Conservation (phyloP, 92 coral and sea anemone genomes). For the Micromussa lordhowensis region DNA sequence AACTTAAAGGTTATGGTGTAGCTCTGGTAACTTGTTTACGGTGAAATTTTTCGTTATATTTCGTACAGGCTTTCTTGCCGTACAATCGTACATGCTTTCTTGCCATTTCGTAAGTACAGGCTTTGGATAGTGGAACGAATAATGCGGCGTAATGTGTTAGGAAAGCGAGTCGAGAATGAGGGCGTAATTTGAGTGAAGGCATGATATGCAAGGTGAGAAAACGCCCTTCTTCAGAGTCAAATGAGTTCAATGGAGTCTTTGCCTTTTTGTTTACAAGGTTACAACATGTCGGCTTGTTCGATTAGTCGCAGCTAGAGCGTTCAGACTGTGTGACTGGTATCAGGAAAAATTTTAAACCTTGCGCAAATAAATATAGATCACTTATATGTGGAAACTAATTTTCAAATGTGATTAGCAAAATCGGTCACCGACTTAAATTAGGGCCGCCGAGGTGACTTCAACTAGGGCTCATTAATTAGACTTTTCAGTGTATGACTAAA, state of each 20-base stretch:
- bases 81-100: background rate
- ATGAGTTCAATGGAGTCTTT: background rate
- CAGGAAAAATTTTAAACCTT: background rate
- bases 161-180: background rate
- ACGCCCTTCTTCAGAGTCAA: background rate
- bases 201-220: background rate
- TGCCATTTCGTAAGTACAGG: background rate
- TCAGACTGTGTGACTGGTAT: background rate
- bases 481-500: background rate
- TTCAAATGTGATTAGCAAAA: background rate
- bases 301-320: background rate
- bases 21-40: background rate
- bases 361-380: background rate
- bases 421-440: background rate
- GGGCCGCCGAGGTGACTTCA: background rate
- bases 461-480: background rate
- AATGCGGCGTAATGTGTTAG: background rate
- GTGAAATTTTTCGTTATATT: background rate
- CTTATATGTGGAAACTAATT: background rate
- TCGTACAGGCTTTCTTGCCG: background rate
- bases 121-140: background rate
- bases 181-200: background rate
- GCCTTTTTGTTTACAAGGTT: background rate
- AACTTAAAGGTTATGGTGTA: background rate
- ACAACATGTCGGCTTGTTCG: background rate